A percentile compares a stretch with the other conserved stretches of the same genome.
Conservation (phyloP, 2,797 vertebrate species). For the Sitta carolinensis region DNA sequence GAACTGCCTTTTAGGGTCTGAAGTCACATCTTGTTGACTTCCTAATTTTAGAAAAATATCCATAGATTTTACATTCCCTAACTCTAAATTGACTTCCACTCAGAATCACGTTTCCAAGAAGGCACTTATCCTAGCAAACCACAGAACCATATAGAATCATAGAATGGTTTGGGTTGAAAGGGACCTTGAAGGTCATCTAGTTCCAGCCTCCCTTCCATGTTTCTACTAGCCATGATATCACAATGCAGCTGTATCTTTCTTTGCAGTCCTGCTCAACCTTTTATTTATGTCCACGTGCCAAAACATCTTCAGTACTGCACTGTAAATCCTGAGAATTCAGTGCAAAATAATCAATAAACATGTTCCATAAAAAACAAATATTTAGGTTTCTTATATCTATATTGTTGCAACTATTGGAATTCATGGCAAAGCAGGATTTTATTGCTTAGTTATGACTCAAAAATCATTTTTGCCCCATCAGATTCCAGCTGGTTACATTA, state of each 20-base stretch:
- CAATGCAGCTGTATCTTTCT: neutral
- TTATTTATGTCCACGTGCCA: neutral
- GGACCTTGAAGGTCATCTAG: neutral
- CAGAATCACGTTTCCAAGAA: neutral
- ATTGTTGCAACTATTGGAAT: neutral
- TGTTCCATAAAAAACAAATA: neutral
- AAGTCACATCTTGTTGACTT: neutral
- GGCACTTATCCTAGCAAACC: neutral
- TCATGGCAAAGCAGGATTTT: neutral
- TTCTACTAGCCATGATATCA: neutral
- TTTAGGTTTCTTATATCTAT: neutral
- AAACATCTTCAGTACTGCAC: neutral
- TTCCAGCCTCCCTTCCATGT: rapidly evolving
- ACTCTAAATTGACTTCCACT: neutral
- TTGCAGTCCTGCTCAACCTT: neutral
- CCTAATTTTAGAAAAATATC: neutral
- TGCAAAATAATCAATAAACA: neutral
- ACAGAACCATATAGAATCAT: neutral
- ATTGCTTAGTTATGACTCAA: neutral
- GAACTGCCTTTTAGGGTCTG: neutral
- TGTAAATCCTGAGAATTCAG: neutral
- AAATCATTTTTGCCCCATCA: neutral
- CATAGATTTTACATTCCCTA: neutral
- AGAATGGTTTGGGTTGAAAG: neutral
- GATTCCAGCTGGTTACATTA: neutral